Conservation (phyloP, 2,797 vertebrate species). For the Neosilurus hyrtlii region DNA sequence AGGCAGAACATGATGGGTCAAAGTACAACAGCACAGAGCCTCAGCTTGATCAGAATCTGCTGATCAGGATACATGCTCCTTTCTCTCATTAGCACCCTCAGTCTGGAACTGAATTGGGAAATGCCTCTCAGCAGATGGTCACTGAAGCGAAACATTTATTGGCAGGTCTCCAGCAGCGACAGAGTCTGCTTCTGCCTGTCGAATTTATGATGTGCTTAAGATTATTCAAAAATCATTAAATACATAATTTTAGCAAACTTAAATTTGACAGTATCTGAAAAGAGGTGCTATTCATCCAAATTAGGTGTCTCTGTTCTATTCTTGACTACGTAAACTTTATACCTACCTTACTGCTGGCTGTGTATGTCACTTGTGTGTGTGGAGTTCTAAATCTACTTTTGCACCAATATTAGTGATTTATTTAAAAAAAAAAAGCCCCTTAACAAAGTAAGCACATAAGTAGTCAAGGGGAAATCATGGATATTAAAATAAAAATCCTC, state of each 20-base stretch:
- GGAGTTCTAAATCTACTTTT: slow-evolving; percentile 26
- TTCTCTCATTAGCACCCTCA: slow-evolving; percentile 40
- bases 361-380: not conserved
- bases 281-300: not conserved
- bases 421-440: slow-evolving; percentile 22
- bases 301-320: not conserved
- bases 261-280: not conserved
- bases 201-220: slow-evolving; percentile 32
- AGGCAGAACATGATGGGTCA: slow-evolving; percentile 56
- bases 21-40: slow-evolving; percentile 44
- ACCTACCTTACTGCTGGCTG: not conserved
- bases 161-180: slow-evolving; percentile 21
- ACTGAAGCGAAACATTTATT: slow-evolving; percentile 40
- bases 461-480: not conserved
- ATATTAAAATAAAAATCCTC: slow-evolving; percentile 19
- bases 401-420: slow-evolving; percentile 11
- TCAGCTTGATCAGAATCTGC: not conserved
- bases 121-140: slow-evolving; percentile 48
- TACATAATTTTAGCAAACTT: not conserved
- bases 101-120: slow-evolving; percentile 1
- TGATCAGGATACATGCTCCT: slow-evolving; percentile 13
- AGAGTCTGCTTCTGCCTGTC: slow-evolving; percentile 33
- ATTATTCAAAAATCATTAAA: slow-evolving; percentile 1
- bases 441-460: not conserved
- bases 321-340: not conserved